Base-by-base conservation (phyloP, 2,797 vertebrate species). In the Eupleurogrammus muticus region DNA sequence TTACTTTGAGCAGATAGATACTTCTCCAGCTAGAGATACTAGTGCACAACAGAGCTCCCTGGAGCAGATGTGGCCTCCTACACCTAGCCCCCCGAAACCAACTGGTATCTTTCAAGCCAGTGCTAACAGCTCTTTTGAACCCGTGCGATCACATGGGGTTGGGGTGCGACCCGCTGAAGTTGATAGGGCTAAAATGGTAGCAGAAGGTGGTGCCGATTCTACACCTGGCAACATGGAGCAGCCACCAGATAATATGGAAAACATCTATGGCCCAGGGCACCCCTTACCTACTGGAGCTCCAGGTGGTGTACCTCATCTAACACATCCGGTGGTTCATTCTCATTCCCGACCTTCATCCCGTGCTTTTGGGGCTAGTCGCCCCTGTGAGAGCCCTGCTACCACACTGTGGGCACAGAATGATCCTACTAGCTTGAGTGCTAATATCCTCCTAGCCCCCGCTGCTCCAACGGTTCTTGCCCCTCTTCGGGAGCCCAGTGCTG, bases 1-100 rank as follows among this genome's bases (percentile, higher is more conserved):
- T 53, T 99, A 99, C 88, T 99, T 99, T 87, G 96, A 99, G 82
- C 98, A 99, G 84, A 96, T 99, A 0, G 97, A 99, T 79, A 96
- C 95, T 1, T 96, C 95, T 60, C 96, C 97, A 1, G 93, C 92
- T 36, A 92, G 87, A 0, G 95, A 96, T 23, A n/a, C 47, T 7
- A 61, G 76, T 10, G 48, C 69, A 0, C 89, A 66, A 10, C 85
- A 77, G 35, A 85, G 70, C 51, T 21, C 89, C 5, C 38, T 78
- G 51, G 92, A 93, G 62, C 90, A 55, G 72, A 77, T 75, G 65
- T 95, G 92, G 77, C 93, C 94, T 40, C 91, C 94, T 17, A 96
- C 97, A 20, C 97, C 97, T 0, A 99, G 97, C 66, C 97, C 98
- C 17, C 98, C 98, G 0, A 99, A 99, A 79, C 98, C 97, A 2